phyloP scores from a whole-genome alignment of 2,113 vertebrate genomes.

The Heterocephalus glaber region DNA sequence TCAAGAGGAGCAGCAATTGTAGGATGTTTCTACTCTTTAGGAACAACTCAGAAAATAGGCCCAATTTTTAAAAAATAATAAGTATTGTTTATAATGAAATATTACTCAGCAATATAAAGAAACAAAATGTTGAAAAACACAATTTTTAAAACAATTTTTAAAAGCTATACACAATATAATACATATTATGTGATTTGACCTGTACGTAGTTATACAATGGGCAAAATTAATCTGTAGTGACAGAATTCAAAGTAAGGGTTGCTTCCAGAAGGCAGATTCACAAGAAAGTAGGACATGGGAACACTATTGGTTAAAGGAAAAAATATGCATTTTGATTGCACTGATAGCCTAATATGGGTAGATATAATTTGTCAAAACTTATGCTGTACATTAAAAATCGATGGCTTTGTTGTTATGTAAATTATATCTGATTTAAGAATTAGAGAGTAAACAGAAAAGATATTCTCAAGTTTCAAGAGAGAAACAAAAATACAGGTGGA shows the following conservation, averaged over 20 bases:
- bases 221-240: neutral
- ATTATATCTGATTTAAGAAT: neutral
- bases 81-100: neutral
- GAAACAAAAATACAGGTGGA: neutral
- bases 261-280: neutral
- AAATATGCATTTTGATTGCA: neutral
- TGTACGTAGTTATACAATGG: neutral
- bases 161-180: neutral
- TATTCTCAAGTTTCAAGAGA: neutral
- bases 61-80: neutral
- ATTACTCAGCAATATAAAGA: neutral
- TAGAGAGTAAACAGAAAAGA: neutral
- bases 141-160: neutral
- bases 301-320: neutral
- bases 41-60: slow-evolving; percentile 22
- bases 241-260: neutral
- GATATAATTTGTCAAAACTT: neutral
- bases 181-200: neutral
- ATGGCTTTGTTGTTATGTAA: neutral
- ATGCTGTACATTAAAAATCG: slow-evolving; percentile 3
- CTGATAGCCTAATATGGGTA: neutral
- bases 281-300: neutral
- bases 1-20: neutral
- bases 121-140: neutral
- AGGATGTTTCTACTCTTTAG: neutral